Evolutionary conservation across 23 tunicate genomes (phyloP), one percentile per base, ranked within the genome.

Genomic region (Trididemnum clinides): DNA sequence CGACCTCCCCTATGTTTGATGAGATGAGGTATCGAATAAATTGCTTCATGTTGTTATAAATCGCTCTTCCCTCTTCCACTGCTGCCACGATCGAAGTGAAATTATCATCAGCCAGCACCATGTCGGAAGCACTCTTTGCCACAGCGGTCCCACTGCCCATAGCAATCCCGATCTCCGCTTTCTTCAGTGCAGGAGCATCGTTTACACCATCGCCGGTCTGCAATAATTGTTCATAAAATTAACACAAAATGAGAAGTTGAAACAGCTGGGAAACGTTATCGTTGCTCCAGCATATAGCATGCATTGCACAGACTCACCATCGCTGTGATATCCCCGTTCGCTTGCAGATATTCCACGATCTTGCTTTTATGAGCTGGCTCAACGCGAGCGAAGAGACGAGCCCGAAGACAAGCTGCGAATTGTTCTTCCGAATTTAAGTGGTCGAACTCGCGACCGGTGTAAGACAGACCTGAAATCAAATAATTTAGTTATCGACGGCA

Each of bases 121-220:
- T 97, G 79, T 97, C 99, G 23, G 97, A 90, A 21, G 99, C 99
- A 62, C 95, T 85, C 79, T 97, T 97, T 15, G 99, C 99, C 1
- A 97, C 99, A 18, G 99, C 99, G 64, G 99, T 97, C 49, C 99
- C 99, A 74, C 97, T 92, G 38, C 99, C 99, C 99, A 97, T 97
- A 31, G 99, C 99, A 49, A 97, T 97, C 28, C 99, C 99, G 54
- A 97, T 97, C 88, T 97, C 99, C 26, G 99, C 95, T 64, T 97
- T 97, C 80, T 97, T 97, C 58, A 97, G 82, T 2, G 99, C 99
- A 38, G 99, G 99, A 39, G 99, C 99, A 76, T 97, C 99, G 80
- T 97, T 97, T 0, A 97, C 99, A 75, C 99, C 99, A 54, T 97
- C 99, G 31, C 99, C 99, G 34, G 99, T 97, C 91, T 88, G 82